Conservation (phyloP, 2,888 invertebrate genomes). For the Bedellia somnulentella region DNA sequence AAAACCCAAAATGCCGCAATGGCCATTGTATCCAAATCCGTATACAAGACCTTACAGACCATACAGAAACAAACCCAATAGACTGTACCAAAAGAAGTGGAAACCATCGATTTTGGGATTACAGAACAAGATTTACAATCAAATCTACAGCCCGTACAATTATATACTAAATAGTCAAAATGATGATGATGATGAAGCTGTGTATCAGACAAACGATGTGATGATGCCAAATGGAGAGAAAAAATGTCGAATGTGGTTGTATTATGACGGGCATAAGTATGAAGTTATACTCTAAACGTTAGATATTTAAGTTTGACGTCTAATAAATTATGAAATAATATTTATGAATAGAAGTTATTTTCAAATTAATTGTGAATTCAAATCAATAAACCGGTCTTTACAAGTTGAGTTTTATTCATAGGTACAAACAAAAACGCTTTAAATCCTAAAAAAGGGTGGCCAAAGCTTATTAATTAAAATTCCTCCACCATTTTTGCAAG, state of each 20-base stretch:
- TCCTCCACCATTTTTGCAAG: too few species aligned
- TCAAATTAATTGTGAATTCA: too few species aligned
- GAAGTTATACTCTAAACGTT: constrained; percentile 29
- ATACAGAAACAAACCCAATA: neutral
- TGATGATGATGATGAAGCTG: constrained; percentile 9
- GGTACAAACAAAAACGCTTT: too few species aligned
- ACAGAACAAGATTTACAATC: neutral
- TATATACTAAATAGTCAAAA: constrained; percentile 1
- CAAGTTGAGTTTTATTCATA: too few species aligned
- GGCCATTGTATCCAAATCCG: neutral
- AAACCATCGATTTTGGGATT: neutral
- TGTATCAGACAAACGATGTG: constrained; percentile 21
- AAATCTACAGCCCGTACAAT: constrained; percentile 1
- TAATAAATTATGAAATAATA: too few species aligned
- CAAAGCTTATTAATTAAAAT: too few species aligned
- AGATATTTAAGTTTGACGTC: too few species aligned
- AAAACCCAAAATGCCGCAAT: neutral
- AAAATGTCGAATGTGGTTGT: constrained; percentile 33
- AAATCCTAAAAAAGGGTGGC: too few species aligned
- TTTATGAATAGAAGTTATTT: too few species aligned
- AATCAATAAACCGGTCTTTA: too few species aligned
- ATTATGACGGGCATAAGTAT: constrained; percentile 33
- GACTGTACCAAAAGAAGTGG: constrained; percentile 5
- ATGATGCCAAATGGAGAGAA: constrained; percentile 18
- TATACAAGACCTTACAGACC: neutral